Percentiles rank a stretch among this genome's conserved stretches.
Evolutionary conservation across 92 coral and sea anemone species (phyloP).

Genomic region (Galaxea fascicularis): DNA sequence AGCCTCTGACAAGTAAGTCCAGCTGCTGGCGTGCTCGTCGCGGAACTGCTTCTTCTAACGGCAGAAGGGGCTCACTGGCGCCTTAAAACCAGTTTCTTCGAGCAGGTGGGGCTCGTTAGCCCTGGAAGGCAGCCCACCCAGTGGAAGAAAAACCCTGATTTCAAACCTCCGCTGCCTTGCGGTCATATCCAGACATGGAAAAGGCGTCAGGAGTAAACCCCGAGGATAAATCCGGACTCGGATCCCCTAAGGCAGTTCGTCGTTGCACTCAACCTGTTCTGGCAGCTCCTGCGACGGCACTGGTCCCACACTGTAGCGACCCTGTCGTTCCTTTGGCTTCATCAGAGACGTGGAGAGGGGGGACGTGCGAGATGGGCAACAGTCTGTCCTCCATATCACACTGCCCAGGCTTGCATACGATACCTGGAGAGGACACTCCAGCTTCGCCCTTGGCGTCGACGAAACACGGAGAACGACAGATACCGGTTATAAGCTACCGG

Average conservation of each 20-base stretch:
- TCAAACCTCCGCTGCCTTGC: background rate
- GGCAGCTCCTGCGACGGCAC: slow-evolving; percentile 22
- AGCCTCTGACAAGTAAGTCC: slow-evolving; percentile 68
- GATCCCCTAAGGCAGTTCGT: too few species aligned
- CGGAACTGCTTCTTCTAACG: slow-evolving; percentile 62
- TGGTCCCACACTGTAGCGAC: too few species aligned
- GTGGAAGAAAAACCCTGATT: slow-evolving; percentile 66
- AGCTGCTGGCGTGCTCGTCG: slow-evolving; percentile 66
- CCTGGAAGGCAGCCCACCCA: slow-evolving; percentile 60
- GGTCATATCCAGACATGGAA: background rate
- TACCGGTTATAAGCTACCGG: background rate
- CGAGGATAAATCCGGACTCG: too few species aligned
- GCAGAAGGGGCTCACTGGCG: slow-evolving; percentile 39
- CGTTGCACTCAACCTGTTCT: too few species aligned
- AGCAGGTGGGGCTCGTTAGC: slow-evolving; percentile 67
- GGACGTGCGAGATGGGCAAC: too few species aligned
- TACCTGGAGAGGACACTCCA: too few species aligned
- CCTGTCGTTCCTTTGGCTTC: too few species aligned
- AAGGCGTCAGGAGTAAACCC: too few species aligned
- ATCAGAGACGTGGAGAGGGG: too few species aligned
- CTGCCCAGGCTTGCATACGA: background rate
- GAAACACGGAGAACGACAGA: too few species aligned
- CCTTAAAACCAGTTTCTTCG: slow-evolving; percentile 69
- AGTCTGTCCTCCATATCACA: too few species aligned
- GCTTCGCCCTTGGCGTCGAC: too few species aligned